Base-by-base conservation (phyloP, 2,797 vertebrate species). In the Girardinus metallicus region DNA sequence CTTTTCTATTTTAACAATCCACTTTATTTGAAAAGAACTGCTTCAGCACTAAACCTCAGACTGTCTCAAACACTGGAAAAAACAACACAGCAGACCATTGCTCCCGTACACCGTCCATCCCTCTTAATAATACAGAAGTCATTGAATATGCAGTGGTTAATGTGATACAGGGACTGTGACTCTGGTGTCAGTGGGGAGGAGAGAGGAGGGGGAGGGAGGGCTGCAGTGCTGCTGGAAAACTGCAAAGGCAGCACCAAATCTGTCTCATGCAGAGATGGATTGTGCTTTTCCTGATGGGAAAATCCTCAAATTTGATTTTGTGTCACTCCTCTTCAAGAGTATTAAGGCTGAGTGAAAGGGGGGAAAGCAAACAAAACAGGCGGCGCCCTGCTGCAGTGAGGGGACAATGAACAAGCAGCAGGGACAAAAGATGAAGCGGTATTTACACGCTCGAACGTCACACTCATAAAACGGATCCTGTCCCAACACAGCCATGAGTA, bases 81-180 rank as follows among this genome's bases (percentile, higher is more conserved):
- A 44, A 31, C 21, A 55, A 44, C 7, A 15, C 8, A 18, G 34
- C 43, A 73, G 64, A 75, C 39, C 75, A 23, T 73, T 68, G 75
- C 66, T 83, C 76, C 82, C 76, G 85, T 41, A 34, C 71, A 75
- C 53, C 74, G 74, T 74, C 79, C 80, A 73, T 78, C 71, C 79
- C 88, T 55, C 84, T 94, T 55, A 95, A 95, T 93, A 93, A 95
- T 94, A 93, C 87, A 95, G 82, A 84, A 82, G 80, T 83, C 95
- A 96, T 96, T 95, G 96, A 97, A 96, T 87, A 95, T 97, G 95
- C 95, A 97, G 90, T 81, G 78, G 5, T 82, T 90, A 90, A 97
- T 89, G 87, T 82, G 96, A 97, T 95, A 94, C 77, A 0, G 79
- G 29, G 70, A 51, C 79, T 60, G 60, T 46, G 82, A 82, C 91